Conservation (phyloP, 2,113 vertebrate genomes). For the Gymnarchus niloticus region DNA sequence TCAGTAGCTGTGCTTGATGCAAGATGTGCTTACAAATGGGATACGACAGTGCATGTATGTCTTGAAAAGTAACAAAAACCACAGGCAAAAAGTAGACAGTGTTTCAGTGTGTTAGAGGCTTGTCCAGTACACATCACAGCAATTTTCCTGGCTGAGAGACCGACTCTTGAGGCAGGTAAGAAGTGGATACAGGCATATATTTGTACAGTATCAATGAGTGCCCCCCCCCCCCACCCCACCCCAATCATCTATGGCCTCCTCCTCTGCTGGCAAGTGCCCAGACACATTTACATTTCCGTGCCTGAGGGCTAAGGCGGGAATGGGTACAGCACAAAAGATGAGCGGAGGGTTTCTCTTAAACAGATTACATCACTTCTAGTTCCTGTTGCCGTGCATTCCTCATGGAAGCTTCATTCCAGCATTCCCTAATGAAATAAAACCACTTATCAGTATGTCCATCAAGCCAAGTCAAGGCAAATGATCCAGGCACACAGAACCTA, state of each 20-base stretch:
- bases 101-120: neutral
- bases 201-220: neutral
- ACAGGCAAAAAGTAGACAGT: neutral
- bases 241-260: constrained; percentile 26
- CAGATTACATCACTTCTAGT: constrained; percentile 18
- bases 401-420: neutral
- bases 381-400: neutral
- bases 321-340: constrained; percentile 52
- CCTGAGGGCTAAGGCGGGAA: constrained; percentile 52
- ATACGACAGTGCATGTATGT: neutral
- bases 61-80: neutral
- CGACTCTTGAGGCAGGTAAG: neutral
- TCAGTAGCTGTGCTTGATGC: neutral
- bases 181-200: neutral
- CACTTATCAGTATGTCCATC: neutral
- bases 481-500: neutral
- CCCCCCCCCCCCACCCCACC: neutral
- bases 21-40: neutral
- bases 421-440: neutral
- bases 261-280: constrained; percentile 54
- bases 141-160: neutral
- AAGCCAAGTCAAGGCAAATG: neutral
- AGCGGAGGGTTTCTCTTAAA: neutral
- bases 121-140: neutral
- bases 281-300: constrained; percentile 64